Conservation (phyloP, 2,113 vertebrate species). For the Chloropsis cyanopogon region DNA sequence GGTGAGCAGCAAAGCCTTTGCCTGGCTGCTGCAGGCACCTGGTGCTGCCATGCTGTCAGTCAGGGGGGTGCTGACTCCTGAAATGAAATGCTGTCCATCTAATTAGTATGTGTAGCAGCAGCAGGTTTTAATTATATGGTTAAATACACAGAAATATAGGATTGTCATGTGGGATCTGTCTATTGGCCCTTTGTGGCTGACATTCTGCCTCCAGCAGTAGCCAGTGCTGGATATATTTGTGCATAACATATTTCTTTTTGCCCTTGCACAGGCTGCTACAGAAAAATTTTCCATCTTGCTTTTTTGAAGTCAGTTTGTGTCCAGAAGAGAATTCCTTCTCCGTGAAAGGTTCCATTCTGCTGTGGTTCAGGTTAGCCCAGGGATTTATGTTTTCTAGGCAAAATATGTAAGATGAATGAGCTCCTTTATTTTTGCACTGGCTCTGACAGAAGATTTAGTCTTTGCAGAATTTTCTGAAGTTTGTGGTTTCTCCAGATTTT, state of each 20-base stretch:
- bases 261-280: neutral
- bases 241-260: neutral
- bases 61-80: neutral
- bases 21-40: neutral
- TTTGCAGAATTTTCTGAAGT: neutral
- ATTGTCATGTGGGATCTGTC: constrained; percentile 18
- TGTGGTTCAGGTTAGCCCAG: neutral
- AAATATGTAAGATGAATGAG: neutral
- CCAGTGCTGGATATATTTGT: neutral
- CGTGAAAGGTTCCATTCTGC: neutral
- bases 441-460: neutral
- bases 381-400: neutral
- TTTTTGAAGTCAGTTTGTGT: neutral
- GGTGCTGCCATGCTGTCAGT: neutral
- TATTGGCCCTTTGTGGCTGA: neutral
- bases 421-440: neutral
- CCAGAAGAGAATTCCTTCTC: neutral
- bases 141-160: constrained; percentile 36
- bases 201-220: constrained; percentile 34
- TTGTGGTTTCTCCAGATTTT: neutral
- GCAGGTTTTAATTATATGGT: constrained; percentile 50
- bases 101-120: constrained; percentile 33
- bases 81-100: neutral
- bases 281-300: neutral
- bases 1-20: neutral